phyloP scores from a whole-genome alignment of 1,140 invertebrate species.

The Drosophila fuyamai region DNA sequence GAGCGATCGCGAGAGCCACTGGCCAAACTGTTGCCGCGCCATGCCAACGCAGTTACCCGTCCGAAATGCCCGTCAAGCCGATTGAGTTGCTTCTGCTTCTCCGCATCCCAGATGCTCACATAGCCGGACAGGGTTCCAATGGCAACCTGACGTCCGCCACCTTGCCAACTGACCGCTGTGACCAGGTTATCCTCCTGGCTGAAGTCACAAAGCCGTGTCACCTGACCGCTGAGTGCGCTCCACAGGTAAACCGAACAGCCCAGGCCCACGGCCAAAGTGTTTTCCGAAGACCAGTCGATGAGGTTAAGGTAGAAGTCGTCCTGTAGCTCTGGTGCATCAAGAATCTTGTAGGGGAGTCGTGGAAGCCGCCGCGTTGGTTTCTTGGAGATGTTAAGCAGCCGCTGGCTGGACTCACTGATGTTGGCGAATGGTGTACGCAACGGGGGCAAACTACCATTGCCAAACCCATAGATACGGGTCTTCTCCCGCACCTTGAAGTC shows the following conservation, averaged over 20 bases:
- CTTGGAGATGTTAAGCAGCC: constrained; percentile 23
- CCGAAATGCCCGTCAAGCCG: constrained; percentile 96
- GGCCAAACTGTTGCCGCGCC: constrained; percentile 98
- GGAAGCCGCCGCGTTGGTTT: constrained; percentile 95
- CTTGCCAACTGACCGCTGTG: constrained; percentile 99
- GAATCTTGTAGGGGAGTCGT: constrained; percentile 97
- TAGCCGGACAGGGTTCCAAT: constrained; percentile 98
- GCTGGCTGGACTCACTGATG: constrained; percentile 24
- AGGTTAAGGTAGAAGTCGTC: constrained; percentile 99
- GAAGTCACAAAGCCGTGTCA: constrained; percentile 97
- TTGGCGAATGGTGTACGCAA: constrained; percentile 10
- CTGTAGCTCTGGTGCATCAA: constrained; percentile 99
- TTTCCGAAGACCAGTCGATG: constrained; percentile 99
- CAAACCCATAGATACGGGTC: constrained; percentile 24
- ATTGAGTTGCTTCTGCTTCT: constrained; percentile 93
- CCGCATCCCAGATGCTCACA: constrained; percentile 98
- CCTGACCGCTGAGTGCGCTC: constrained; percentile 99
- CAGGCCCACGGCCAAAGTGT: constrained; percentile 98
- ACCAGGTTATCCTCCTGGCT: constrained; percentile 96
- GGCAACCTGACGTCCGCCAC: constrained; percentile 96
- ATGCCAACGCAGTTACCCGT: constrained; percentile 96
- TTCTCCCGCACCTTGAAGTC: constrained; percentile 27
- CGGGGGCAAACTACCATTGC: neutral
- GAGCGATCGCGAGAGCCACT: constrained; percentile 97
- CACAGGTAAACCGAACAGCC: constrained; percentile 99